phyloP scores from a whole-genome alignment of 2,113 vertebrate genomes.

The Seriola aureovittata region DNA sequence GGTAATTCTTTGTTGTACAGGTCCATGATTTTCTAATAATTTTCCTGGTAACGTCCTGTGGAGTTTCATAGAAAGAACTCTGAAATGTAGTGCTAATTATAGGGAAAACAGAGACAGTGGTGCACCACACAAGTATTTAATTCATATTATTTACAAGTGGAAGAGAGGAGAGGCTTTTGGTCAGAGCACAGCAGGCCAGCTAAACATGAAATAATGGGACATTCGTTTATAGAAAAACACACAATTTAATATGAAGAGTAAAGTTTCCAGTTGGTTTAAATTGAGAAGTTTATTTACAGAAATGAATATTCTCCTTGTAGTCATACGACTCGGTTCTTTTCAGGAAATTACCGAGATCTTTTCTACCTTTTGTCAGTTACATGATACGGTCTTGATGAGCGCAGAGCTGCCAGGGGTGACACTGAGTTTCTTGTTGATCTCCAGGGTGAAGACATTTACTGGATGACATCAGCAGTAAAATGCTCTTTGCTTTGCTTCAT shows the following conservation, averaged over 20 bases:
- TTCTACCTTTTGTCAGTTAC: not conserved
- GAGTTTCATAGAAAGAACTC: not conserved
- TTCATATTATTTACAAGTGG: not conserved
- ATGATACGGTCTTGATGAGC: not conserved
- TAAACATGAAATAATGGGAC: not conserved
- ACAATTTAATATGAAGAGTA: not conserved
- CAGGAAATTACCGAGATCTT: not conserved
- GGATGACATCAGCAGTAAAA: conserved; percentile 42
- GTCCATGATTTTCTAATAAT: not conserved
- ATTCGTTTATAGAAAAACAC: not conserved
- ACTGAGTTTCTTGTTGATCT: conserved; percentile 23
- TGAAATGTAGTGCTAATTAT: too few species aligned
- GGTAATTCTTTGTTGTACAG: not conserved
- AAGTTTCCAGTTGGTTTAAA: not conserved
- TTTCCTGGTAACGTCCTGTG: not conserved
- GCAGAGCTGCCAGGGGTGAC: too few species aligned
- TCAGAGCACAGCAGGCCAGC: not conserved
- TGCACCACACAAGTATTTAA: not conserved
- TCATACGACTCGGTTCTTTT: not conserved
- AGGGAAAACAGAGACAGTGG: too few species aligned
- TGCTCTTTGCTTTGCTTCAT: conserved; percentile 47
- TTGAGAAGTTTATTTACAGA: not conserved
- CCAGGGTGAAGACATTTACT: conserved; percentile 8
- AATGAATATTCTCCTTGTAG: not conserved
- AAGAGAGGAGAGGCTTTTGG: not conserved